Evolutionary conservation across 1,140 invertebrate species (phyloP), one percentile per base, ranked within the genome.

Genomic region (Asbolus verrucosus): DNA sequence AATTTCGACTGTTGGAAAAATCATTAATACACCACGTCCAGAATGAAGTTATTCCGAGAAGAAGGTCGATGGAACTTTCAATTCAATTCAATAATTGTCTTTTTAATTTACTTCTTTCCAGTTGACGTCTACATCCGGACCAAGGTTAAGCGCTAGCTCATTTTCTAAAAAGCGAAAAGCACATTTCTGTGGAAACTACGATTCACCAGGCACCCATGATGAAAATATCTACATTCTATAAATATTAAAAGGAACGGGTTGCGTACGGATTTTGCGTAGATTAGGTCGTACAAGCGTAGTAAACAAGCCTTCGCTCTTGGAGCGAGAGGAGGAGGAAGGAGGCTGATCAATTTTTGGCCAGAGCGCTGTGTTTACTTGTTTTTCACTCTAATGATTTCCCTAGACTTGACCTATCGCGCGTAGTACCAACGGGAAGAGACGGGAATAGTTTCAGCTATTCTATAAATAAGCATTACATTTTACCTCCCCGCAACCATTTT

Each of bases 321-420:
- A 27, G 54, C 24, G 24, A 27, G 54, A 24, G 6, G 27, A 31
- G 30, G 21, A 60, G 54, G 15, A 15, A 27, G n/a, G 21, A 6
- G 6, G 27, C 6, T 27, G 21, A 60, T 5, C 54, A 60, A 11
- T 19, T 14, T 31, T 60, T 21, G 19, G 14, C 54, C 54, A 3
- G 11, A 27, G 11, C 21, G 6, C 13, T 38, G 2, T 38, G 33
- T 38, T 38, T 38, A 38, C 33, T 3, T 38, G 11, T 38, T 38
- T 38, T 38, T 27, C 33, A 38, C 33, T 3, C 50, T 46, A 27
- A 59, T 24, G 21, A 59, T 31, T 61, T 31, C 31, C 18, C 31
- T 61, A 61, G 54, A 61, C 18, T 27, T 31, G 54, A 61, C 54
- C 19, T 59, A 59, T 24, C n/a, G 46, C 18, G 27, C 14, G 27